phyloP scores from a whole-genome alignment of 2,113 vertebrate genomes.

The Ochotona princeps region DNA sequence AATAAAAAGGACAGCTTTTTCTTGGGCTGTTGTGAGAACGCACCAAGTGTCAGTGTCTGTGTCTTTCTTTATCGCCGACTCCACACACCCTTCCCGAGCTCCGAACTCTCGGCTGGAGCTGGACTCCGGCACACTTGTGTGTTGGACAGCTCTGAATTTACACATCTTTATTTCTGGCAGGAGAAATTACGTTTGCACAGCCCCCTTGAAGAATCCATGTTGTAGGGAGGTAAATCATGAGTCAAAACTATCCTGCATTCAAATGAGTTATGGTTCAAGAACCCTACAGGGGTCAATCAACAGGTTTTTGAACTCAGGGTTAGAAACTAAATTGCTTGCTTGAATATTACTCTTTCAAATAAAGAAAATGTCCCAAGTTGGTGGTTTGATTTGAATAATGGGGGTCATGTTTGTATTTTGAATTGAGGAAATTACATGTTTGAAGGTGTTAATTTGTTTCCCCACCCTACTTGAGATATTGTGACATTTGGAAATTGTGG shows the following conservation, averaged over 20 bases:
- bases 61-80: too few relatives aligned
- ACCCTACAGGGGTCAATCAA: neutral
- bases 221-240: neutral
- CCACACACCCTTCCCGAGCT: too few relatives aligned
- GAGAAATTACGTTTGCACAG: constrained; percentile 31
- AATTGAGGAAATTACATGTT: constrained; percentile 65
- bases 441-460: constrained; percentile 63
- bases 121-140: too few relatives aligned
- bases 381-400: constrained; percentile 63
- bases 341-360: constrained; percentile 67
- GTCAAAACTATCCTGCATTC: neutral
- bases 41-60: too few relatives aligned
- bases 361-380: constrained; percentile 37
- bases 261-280: constrained; percentile 28
- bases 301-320: constrained; percentile 55
- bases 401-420: constrained; percentile 52
- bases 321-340: constrained; percentile 62
- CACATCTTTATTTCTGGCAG: neutral
- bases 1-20: too few relatives aligned
- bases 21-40: too few relatives aligned
- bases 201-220: neutral
- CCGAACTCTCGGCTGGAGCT: too few relatives aligned
- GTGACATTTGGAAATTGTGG: constrained; percentile 32
- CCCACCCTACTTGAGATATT: neutral
- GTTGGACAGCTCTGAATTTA: neutral